phyloP scores from a whole-genome alignment of 2,113 vertebrate genomes.

The Clarias macrocephalus region DNA sequence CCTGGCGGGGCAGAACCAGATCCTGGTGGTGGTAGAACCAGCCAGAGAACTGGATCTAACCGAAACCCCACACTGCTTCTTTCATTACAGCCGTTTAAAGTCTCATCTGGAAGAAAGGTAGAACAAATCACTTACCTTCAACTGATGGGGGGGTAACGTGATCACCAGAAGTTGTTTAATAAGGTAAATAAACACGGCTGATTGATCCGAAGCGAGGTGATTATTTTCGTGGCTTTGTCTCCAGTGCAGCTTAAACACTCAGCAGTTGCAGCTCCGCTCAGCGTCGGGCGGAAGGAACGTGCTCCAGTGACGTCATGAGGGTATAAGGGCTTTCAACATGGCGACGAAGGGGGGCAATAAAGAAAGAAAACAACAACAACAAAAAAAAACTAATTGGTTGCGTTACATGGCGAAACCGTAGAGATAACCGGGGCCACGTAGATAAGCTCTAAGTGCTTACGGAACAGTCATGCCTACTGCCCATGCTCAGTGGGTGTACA shows the following conservation, averaged over 20 bases:
- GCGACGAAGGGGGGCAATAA: slow-evolving; percentile 44
- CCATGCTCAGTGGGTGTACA: background rate
- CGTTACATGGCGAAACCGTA: background rate
- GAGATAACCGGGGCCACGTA: background rate
- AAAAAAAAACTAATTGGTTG: background rate
- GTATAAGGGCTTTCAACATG: slow-evolving; percentile 59
- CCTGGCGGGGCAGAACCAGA: slow-evolving; percentile 77
- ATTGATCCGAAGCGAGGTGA: slow-evolving; percentile 71
- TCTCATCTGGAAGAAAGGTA: background rate
- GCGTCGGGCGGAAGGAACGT: slow-evolving; percentile 76
- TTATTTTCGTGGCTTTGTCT: slow-evolving; percentile 82
- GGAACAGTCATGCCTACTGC: too few species aligned
- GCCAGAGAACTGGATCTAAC: slow-evolving; percentile 69
- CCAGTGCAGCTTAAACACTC: slow-evolving; percentile 70
- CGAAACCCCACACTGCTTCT: slow-evolving; percentile 43
- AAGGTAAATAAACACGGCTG: slow-evolving; percentile 73
- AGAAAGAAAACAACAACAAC: slow-evolving; percentile 38
- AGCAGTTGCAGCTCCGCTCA: slow-evolving; percentile 75
- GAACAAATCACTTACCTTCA: slow-evolving; percentile 62
- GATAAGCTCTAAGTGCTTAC: too few species aligned
- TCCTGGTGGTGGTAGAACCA: slow-evolving; percentile 64
- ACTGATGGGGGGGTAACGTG: slow-evolving; percentile 26
- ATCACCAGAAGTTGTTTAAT: slow-evolving; percentile 64
- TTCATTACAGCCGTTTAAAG: slow-evolving; percentile 39
- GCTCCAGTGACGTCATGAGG: slow-evolving; percentile 70